These are phyloP conservation scores for Gymnoscelis rufifasciata DNA, from an alignment of 2,888 invertebrate species.

Conservation along the genomic window DNA sequence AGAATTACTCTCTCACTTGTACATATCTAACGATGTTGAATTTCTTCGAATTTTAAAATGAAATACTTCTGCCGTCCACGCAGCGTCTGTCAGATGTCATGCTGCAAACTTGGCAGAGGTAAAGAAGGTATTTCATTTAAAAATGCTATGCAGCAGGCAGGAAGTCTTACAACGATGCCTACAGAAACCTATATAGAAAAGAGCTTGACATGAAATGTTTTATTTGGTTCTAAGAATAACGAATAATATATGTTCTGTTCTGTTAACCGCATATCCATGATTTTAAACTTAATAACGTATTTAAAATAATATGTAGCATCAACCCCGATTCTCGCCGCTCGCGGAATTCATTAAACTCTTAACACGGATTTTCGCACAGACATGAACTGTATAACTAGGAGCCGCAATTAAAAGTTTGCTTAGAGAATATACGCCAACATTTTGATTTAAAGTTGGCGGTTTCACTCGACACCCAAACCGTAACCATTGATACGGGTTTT, in stretches of 20 bases:
- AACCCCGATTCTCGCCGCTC: constrained; percentile 44
- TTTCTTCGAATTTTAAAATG: too few relatives aligned
- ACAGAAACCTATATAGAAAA: background rate
- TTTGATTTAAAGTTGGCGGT: constrained; percentile 71
- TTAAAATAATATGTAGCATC: constrained; percentile 26
- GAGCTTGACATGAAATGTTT: background rate
- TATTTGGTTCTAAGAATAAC: background rate
- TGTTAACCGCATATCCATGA: background rate
- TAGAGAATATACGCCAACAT: constrained; percentile 62
- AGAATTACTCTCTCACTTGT: too few relatives aligned
- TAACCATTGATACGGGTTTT: constrained; percentile 31
- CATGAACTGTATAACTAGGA: constrained; percentile 59
- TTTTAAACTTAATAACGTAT: background rate
- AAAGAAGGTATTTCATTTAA: constrained; percentile 30
- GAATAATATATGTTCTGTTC: background rate
- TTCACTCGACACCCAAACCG: constrained; percentile 40
- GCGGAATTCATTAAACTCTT: constrained; percentile 67
- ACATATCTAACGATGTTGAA: too few relatives aligned
- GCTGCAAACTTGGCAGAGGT: constrained; percentile 7
- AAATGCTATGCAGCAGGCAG: constrained; percentile 22
- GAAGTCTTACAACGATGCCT: constrained; percentile 22
- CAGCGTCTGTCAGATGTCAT: constrained; percentile 15
- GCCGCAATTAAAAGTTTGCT: constrained; percentile 74
- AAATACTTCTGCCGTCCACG: constrained; percentile 8
- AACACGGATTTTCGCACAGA: constrained; percentile 61